These are phyloP conservation scores for Tortrix viridana DNA, from an alignment of 2,888 invertebrate species.

Conservation along the genomic window DNA sequence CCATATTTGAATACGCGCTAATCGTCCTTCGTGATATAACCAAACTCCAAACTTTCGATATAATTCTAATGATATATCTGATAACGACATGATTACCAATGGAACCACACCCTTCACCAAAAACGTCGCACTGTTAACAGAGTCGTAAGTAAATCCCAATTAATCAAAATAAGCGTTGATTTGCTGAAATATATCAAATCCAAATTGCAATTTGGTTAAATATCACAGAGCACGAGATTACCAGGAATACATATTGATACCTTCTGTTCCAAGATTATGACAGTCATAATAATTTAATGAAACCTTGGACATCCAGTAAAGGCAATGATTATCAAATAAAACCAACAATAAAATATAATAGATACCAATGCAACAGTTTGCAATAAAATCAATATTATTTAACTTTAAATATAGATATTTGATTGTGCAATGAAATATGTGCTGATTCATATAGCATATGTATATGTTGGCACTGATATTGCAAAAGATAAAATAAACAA, in stretches of 20 bases:
- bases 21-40: conserved; percentile 16
- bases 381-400: conserved; percentile 74
- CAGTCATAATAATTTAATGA: conserved; percentile 20
- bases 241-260: conserved; percentile 23
- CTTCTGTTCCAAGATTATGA: conserved; percentile 16
- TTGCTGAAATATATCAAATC: too few species aligned
- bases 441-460: conserved; percentile 54
- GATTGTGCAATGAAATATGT: conserved; percentile 70
- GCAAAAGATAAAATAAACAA: conserved; percentile 37
- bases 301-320: conserved; percentile 19
- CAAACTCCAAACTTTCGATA: background rate
- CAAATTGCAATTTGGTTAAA: too few species aligned
- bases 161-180: too few species aligned
- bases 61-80: too few species aligned
- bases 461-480: conserved; percentile 62
- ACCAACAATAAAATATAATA: conserved; percentile 70
- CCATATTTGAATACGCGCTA: conserved; percentile 35
- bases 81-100: too few species aligned
- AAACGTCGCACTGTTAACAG: too few species aligned
- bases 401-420: conserved; percentile 66
- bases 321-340: conserved; percentile 47
- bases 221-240: background rate
- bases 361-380: conserved; percentile 75
- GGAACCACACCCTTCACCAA: too few species aligned
- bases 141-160: too few species aligned